Conservation (phyloP, 2,888 invertebrate species). For the Caenorhabditis sp. region DNA sequence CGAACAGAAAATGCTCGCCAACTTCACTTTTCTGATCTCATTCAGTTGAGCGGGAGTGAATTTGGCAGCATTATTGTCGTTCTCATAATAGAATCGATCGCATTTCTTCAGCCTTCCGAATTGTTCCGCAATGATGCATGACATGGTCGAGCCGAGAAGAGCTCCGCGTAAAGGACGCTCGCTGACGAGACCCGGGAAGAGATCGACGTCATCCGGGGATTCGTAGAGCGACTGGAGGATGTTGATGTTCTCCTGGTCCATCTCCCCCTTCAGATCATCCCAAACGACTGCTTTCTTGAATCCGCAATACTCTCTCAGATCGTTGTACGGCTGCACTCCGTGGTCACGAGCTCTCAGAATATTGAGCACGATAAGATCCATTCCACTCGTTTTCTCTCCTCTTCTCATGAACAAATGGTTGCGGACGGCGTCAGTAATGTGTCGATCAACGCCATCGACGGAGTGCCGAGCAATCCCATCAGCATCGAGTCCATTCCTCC, state of each 20-base stretch:
- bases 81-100: slow-evolving; percentile 92
- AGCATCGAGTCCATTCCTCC: slow-evolving; percentile 78
- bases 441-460: slow-evolving; percentile 79
- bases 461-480: slow-evolving; percentile 78
- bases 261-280: slow-evolving; percentile 85
- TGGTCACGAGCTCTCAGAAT: slow-evolving; percentile 91
- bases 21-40: slow-evolving; percentile 89
- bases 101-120: slow-evolving; percentile 83
- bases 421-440: slow-evolving; percentile 77
- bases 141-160: slow-evolving; percentile 90
- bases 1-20: slow-evolving; percentile 90
- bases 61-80: slow-evolving; percentile 75
- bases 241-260: slow-evolving; percentile 83
- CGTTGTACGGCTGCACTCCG: slow-evolving; percentile 87
- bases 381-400: slow-evolving; percentile 90
- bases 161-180: slow-evolving; percentile 87
- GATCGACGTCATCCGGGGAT: slow-evolving; percentile 92
- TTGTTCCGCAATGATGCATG: slow-evolving; percentile 95
- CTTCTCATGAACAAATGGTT: slow-evolving; percentile 91
- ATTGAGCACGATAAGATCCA: slow-evolving; percentile 91
- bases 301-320: slow-evolving; percentile 87
- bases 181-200: slow-evolving; percentile 96
- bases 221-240: slow-evolving; percentile 79
- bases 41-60: slow-evolving; percentile 84
- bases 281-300: slow-evolving; percentile 88